Base-by-base conservation (phyloP, 2,797 vertebrate genomes). In the Apodemus agrarius region DNA sequence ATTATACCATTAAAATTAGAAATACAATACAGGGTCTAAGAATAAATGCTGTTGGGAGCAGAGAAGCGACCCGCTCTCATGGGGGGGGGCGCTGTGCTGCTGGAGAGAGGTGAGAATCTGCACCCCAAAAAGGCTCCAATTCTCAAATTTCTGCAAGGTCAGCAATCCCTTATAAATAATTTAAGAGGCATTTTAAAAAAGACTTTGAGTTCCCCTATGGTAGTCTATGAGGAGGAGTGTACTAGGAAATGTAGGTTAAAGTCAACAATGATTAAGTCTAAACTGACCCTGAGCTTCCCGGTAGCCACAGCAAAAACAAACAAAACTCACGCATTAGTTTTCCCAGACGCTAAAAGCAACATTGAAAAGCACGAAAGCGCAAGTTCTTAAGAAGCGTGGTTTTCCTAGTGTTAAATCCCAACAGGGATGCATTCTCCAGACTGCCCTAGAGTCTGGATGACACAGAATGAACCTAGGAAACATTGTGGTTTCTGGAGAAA, bases 1-100 rank as follows among this genome's bases (percentile, higher is more conserved):
- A 93, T 86, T 84, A 95, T 78, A 54, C 46, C 54, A 74, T 97
- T 94, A 90, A 94, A 80, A 87, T 78, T 80, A 95, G 95, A 93
- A 94, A 95, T 97, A 87, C 89, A 94, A 94, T 78, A 43, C 54
- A 78, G 81, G 57, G 26, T 76, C 81, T 75, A 85, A 72, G 31
- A 81, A 81, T 75, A 87, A 81, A 72, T 5, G 79, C 49, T 14
- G 19, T 12, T 72, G 29, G 59, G 85, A 88, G 67, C 72, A 84
- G 57, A 82, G n/a, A 78, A 52, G 59, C 6, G 19, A 11, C 49
- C 12, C 75, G 1, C 6, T 74, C 22, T 91, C 21, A 49, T 43
- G 52, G 34, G 0, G 0, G 43, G 29, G 31, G 31, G n/a, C 37
- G 46, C 61, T 17, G 0, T 34, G 43, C 43, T n/a, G 3, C 43